Conservation (phyloP, 2,888 invertebrate species). For the Thecocarcelia acutangulata region DNA sequence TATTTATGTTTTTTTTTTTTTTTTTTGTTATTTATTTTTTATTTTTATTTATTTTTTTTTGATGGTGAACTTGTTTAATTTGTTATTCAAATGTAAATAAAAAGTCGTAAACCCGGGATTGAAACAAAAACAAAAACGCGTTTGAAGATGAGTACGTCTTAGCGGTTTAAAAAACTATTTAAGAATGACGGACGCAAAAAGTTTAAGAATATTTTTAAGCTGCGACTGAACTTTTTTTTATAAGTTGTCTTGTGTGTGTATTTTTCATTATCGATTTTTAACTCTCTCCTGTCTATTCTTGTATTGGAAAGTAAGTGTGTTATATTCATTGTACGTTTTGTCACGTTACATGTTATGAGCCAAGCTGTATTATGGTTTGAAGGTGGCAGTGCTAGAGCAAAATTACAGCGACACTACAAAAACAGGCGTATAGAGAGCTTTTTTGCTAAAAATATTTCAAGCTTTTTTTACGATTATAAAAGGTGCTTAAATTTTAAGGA, state of each 20-base stretch:
- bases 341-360: neutral
- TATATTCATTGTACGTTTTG: neutral
- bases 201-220: constrained; percentile 45
- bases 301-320: neutral
- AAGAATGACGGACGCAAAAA: constrained; percentile 50
- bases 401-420: too few species aligned
- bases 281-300: constrained; percentile 4
- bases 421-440: too few species aligned
- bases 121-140: neutral
- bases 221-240: neutral
- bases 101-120: constrained; percentile 8
- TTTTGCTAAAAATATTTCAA: too few species aligned
- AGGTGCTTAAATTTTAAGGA: too few species aligned
- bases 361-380: too few species aligned
- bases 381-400: too few species aligned
- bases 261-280: neutral
- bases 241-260: neutral
- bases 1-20: too few species aligned
- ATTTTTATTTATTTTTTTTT: neutral
- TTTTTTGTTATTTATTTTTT: too few species aligned
- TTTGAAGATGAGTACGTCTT: constrained; percentile 51
- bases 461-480: too few species aligned
- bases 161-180: constrained; percentile 53
- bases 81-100: neutral
- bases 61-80: constrained; percentile 37